Evolutionary conservation across 1,140 invertebrate genomes (phyloP), one percentile per base, ranked within the genome.

Genomic region (Portunus trituberculatus): DNA sequence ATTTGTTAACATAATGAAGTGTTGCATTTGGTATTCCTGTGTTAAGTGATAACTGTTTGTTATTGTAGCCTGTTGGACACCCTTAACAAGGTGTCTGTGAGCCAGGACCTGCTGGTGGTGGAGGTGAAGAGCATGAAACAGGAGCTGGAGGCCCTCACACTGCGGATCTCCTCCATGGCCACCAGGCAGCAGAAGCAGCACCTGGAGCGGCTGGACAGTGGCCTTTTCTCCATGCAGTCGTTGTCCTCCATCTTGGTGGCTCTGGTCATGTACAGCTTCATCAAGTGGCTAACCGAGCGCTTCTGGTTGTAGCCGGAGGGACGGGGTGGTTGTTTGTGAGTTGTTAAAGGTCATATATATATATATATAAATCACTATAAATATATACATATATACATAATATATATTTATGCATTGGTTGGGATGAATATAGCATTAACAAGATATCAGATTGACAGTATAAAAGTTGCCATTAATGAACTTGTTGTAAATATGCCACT

Each of bases 181-280:
- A 88, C 20, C 48, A 12, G 46, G n/a, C 88, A 89, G 88, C 95
- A 95, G 46, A 12, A 83, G 16, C 76, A 89, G n/a, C 45, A 29
- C 8, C 8, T n/a, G 0, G 45, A n/a, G 20, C 76, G 52, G 46
- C 86, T 90, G 20, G 90, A n/a, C 39, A 31, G 59, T 32, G 32
- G 45, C 25, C 29, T 92, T 39, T 45, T 95, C 48, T 83, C 95
- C 39, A 91, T 59, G 20, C 92, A 95, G 10, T 93, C 95, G 10
- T 95, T 92, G 95, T 92, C 95, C 46, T 95, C 95, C 59, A 93
- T 95, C 20, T 39, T 95, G 84, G 95, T 95, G 39, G 95, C 95
- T 91, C 92, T 95, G n/a, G 90, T 95, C 14, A 83, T 95, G 6
- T 95, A 95, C 76, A 92, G 91, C 29, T 76, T 95, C 86, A 93